Evolutionary conservation across 2,797 vertebrate genomes (phyloP).

Genomic region (Lindbergichthys nudifrons): DNA sequence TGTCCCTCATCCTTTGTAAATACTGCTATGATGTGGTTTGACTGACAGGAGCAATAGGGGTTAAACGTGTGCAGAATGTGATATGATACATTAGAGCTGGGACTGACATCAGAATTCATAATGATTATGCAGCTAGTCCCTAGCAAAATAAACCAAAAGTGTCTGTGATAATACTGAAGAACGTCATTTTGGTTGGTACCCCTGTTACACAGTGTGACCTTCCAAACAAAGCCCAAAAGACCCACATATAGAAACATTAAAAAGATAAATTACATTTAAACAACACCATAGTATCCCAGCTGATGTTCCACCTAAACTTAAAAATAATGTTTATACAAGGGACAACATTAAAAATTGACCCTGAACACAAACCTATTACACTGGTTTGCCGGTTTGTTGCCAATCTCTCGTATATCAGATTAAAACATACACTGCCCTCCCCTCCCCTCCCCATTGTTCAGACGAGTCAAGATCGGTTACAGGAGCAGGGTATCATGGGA

Average conservation of each 20-base stretch:
- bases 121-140: constrained; percentile 5
- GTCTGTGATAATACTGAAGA: neutral
- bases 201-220: neutral
- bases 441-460: constrained; percentile 32
- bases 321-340: too few species aligned
- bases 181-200: neutral
- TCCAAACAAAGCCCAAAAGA: neutral
- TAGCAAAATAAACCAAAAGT: neutral
- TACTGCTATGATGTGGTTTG: constrained; percentile 27
- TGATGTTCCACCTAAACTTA: too few species aligned
- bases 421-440: constrained; percentile 16
- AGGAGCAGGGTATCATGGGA: constrained; percentile 63
- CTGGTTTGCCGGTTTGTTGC: too few species aligned
- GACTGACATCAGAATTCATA: neutral
- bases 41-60: constrained; percentile 24
- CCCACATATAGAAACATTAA: neutral
- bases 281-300: neutral
- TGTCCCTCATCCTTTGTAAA: constrained; percentile 37
- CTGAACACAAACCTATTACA: constrained; percentile 15
- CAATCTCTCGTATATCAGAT: constrained; percentile 12
- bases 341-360: constrained; percentile 1
- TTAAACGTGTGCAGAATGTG: constrained; percentile 19
- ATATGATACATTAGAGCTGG: constrained; percentile 4
- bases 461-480: constrained; percentile 49
- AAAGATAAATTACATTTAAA: neutral